Conservation (phyloP, 2,797 vertebrate genomes). For the Valencia hispanica region DNA sequence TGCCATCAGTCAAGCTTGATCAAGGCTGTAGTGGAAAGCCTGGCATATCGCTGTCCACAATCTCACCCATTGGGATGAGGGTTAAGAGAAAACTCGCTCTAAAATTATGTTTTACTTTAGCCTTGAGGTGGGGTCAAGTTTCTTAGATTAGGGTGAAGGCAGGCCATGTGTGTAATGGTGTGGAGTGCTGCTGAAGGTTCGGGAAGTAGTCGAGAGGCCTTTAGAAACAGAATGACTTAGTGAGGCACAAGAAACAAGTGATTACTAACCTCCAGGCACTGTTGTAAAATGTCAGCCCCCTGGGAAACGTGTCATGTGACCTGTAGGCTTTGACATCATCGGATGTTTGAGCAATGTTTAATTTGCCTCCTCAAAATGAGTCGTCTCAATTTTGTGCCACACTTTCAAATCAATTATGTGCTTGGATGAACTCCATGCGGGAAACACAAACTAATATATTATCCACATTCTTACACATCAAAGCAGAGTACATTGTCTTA, state of each 20-base stretch:
- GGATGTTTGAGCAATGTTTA: slow-evolving; percentile 29
- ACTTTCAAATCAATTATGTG: neutral
- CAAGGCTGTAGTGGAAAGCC: slow-evolving; percentile 19
- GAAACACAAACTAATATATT: neutral
- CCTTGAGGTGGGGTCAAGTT: slow-evolving; percentile 50
- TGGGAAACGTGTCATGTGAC: slow-evolving; percentile 46
- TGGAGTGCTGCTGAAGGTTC: neutral
- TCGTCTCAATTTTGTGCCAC: neutral
- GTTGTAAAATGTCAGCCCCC: slow-evolving; percentile 53
- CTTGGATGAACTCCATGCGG: neutral
- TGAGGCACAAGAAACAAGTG: slow-evolving; percentile 41
- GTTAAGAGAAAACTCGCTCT: slow-evolving; percentile 52
- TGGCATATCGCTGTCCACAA: slow-evolving; percentile 23
- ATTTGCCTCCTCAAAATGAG: slow-evolving; percentile 26
- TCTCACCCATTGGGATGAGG: slow-evolving; percentile 33
- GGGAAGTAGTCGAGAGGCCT: neutral
- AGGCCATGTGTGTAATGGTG: slow-evolving; percentile 9
- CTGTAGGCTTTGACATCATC: slow-evolving; percentile 52
- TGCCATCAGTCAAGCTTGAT: slow-evolving; percentile 34
- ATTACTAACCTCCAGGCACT: slow-evolving; percentile 47
- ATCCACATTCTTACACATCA: neutral
- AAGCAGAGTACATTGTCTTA: neutral
- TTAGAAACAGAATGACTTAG: slow-evolving; percentile 24
- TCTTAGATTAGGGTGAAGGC: slow-evolving; percentile 56
- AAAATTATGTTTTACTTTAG: slow-evolving; percentile 55